phyloP scores from a whole-genome alignment of 2,113 vertebrate species.

The Ictidomys tridecemlineatus region DNA sequence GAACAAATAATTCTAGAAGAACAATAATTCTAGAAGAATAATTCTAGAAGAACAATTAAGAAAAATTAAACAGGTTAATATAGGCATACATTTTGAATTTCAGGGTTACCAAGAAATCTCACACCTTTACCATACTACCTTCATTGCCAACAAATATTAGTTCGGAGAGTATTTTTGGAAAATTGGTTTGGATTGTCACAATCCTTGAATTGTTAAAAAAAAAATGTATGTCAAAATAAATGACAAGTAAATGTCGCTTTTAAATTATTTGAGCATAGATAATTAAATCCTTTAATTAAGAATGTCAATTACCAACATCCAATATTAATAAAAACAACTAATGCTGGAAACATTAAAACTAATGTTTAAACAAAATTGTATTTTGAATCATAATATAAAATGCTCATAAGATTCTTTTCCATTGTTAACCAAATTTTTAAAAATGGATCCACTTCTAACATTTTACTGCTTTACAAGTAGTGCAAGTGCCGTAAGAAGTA shows the following conservation, averaged over 20 bases:
- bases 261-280: slow-evolving; percentile 1
- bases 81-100: background rate
- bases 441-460: background rate
- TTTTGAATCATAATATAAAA: slow-evolving; percentile 50
- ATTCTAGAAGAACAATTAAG: background rate
- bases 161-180: background rate
- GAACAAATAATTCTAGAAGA: too few species aligned
- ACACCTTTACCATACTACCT: background rate
- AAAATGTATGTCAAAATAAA: background rate
- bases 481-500: background rate
- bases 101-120: background rate
- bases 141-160: background rate
- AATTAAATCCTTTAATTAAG: slow-evolving; percentile 36
- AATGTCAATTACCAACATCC: background rate
- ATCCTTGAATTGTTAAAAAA: background rate
- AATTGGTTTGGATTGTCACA: background rate
- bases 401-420: background rate
- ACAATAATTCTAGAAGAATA: background rate
- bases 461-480: background rate
- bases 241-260: background rate
- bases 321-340: slow-evolving; percentile 23
- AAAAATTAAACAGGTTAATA: background rate
- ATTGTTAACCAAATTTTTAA: background rate
- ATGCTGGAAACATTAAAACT: background rate
- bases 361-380: background rate